Evolutionary conservation across 2,888 invertebrate genomes (phyloP).

Genomic region (Eudasyphora cyanicolor): DNA sequence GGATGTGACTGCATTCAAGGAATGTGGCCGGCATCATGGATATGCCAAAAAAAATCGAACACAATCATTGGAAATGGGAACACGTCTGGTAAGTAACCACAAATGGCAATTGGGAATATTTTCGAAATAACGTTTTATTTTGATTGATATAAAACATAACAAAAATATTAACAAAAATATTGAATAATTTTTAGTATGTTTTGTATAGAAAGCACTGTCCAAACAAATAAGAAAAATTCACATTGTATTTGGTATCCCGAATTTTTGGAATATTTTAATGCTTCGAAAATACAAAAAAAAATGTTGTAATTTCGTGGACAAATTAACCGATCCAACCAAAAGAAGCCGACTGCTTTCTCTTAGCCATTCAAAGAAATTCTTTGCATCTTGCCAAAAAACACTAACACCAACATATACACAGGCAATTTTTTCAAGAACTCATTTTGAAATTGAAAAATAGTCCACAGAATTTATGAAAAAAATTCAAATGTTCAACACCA

Average conservation of each 20-base stretch:
- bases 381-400: slow-evolving; percentile 26
- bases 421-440: slow-evolving; percentile 19
- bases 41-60: not conserved
- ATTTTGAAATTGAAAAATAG: slow-evolving; percentile 28
- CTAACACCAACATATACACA: not conserved
- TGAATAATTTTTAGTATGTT: not conserved
- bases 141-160: too few relatives aligned
- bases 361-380: not conserved
- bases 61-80: slow-evolving; percentile 15
- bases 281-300: too few relatives aligned
- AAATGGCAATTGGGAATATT: slow-evolving; percentile 10
- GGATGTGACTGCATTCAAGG: not conserved
- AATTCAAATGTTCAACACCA: not conserved
- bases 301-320: not conserved
- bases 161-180: too few relatives aligned
- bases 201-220: not conserved
- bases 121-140: slow-evolving; percentile 1
- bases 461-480: not conserved
- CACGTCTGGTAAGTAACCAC: slow-evolving; percentile 45
- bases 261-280: slow-evolving; percentile 10
- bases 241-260: not conserved
- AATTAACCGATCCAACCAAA: slow-evolving; percentile 13
- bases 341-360: too few relatives aligned
- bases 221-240: not conserved
- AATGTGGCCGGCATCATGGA: not conserved